Percentiles rank a stretch among this genome's conserved stretches.
phyloP scores from a whole-genome alignment of 1,140 invertebrate genomes.

The Sarcophaga peregrina region DNA sequence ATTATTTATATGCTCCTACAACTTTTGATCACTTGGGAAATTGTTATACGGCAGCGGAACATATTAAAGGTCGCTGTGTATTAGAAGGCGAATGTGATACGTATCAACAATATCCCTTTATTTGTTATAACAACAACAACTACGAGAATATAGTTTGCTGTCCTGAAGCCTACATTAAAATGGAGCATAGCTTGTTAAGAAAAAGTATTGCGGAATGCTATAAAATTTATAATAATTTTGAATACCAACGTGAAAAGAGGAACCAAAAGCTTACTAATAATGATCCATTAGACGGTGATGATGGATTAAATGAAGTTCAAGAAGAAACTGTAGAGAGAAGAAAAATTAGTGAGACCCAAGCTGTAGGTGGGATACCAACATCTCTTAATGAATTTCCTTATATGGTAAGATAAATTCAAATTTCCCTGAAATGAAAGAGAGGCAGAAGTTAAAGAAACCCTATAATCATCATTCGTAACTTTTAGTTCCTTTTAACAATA shows the following conservation, averaged over 20 bases:
- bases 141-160: slow-evolving; percentile 50
- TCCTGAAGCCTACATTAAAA: slow-evolving; percentile 47
- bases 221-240: neutral
- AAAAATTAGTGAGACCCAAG: slow-evolving; percentile 16
- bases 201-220: slow-evolving; percentile 1
- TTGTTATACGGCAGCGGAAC: slow-evolving; percentile 49
- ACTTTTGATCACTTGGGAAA: slow-evolving; percentile 44
- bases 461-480: too few species aligned
- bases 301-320: neutral
- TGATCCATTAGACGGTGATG: slow-evolving; percentile 28
- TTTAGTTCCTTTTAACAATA: too few species aligned
- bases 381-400: slow-evolving; percentile 49
- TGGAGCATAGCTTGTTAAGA: neutral
- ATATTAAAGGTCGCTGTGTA: slow-evolving; percentile 49
- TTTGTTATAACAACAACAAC: slow-evolving; percentile 21
- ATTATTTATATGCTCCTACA: neutral
- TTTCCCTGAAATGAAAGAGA: too few species aligned
- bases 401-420: slow-evolving; percentile 46
- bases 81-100: slow-evolving; percentile 46
- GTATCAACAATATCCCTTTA: slow-evolving; percentile 43
- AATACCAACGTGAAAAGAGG: slow-evolving; percentile 1
- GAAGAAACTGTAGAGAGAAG: slow-evolving; percentile 45
- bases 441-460: too few species aligned
- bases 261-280: slow-evolving; percentile 26
- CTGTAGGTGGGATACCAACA: slow-evolving; percentile 50